These are phyloP conservation scores for Empis livida DNA, from an alignment of 2,888 invertebrate species.

Conservation along the genomic window DNA sequence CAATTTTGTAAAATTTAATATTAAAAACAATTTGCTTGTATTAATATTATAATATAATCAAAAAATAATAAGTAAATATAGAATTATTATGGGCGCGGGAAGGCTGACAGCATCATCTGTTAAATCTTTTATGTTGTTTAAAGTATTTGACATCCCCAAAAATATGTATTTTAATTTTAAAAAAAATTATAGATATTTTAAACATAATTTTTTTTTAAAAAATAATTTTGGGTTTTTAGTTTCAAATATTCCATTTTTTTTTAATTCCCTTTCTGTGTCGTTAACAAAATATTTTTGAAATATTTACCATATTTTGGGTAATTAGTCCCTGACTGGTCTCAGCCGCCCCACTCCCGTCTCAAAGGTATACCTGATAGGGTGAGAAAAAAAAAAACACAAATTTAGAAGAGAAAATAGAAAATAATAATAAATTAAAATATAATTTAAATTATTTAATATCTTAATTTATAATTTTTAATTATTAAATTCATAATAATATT, in stretches of 20 bases:
- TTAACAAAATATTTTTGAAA: constrained; percentile 13
- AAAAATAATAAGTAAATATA: no score
- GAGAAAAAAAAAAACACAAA: constrained; percentile 24
- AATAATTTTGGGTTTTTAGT: background rate
- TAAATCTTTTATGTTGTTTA: no score
- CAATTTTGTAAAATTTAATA: no score
- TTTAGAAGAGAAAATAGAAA: constrained; percentile 16
- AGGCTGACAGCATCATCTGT: constrained; percentile 20
- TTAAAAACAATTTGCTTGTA: no score
- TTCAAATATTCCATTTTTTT: constrained; percentile 5
- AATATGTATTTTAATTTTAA: no score
- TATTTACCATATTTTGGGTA: constrained; percentile 40
- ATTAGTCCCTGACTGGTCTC: constrained; percentile 40
- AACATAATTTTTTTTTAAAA: no score
- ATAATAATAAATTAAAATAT: background rate
- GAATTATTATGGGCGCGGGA: constrained; percentile 33
- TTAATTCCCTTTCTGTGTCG: background rate
- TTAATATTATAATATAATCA: no score
- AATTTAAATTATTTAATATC: constrained; percentile 1
- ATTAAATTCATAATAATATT: background rate
- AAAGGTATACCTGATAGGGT: constrained; percentile 38
- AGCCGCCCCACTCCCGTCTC: constrained; percentile 41
- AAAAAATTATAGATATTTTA: no score
- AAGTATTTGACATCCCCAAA: no score
- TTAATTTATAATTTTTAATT: background rate